Percentiles rank a stretch among this genome's conserved stretches.
Conservation (phyloP, 1,140 invertebrate genomes). For the Oscheius sp. region DNA sequence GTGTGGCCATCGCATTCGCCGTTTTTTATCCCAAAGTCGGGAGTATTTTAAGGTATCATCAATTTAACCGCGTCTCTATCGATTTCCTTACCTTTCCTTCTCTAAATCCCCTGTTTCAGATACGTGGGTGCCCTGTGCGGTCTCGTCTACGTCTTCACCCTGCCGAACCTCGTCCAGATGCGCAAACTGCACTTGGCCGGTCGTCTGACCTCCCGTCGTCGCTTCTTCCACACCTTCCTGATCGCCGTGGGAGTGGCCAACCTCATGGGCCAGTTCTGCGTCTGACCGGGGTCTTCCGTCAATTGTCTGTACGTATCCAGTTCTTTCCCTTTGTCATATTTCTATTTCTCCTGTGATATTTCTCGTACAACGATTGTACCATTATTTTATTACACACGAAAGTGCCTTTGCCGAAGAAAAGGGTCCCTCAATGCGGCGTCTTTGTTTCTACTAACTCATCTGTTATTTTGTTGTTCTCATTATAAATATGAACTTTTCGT, state of each 20-base stretch:
- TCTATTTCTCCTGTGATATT: not conserved
- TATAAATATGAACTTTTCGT: no score
- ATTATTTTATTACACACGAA: no score
- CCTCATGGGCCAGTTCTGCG: conserved; percentile 64
- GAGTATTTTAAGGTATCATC: conserved; percentile 80
- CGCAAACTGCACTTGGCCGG: conserved; percentile 69
- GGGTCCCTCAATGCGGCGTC: not conserved
- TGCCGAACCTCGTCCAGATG: conserved; percentile 76
- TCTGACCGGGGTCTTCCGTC: conserved; percentile 22
- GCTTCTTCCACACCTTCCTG: conserved; percentile 61
- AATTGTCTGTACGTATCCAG: conserved; percentile 2
- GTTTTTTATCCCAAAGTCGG: conserved; percentile 81
- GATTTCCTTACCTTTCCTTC: conserved; percentile 54
- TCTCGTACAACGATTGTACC: not conserved
- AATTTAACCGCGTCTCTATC: no score
- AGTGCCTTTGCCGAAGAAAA: no score
- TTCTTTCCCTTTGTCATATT: not conserved
- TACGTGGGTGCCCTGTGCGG: conserved; percentile 83
- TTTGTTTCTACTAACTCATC: not conserved
- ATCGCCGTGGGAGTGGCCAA: conserved; percentile 63
- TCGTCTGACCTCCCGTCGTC: conserved; percentile 64
- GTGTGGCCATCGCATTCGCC: conserved; percentile 77
- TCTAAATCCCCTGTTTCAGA: conserved; percentile 64
- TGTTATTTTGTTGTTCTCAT: no score
- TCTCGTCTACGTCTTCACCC: conserved; percentile 79